Conservation (phyloP, 2,888 invertebrate genomes). For the Amphimallon solstitiale region DNA sequence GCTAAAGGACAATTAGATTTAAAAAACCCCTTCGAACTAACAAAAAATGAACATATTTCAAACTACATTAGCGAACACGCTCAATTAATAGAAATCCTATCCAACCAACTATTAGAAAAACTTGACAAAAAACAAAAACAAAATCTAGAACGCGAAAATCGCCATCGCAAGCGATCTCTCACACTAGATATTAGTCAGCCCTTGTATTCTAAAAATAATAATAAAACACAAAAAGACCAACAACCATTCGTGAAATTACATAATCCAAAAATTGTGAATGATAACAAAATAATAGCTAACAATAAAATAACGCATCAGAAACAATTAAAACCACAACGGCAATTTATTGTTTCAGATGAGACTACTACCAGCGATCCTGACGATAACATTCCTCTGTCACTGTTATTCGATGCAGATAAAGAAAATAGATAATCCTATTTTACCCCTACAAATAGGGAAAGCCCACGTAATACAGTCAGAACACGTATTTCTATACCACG, state of each 20-base stretch:
- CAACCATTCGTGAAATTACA: background rate
- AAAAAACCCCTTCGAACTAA: constrained; percentile 36
- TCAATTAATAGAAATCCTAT: constrained; percentile 8
- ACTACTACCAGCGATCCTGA: background rate
- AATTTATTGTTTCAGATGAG: constrained; percentile 2
- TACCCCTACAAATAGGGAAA: constrained; percentile 12
- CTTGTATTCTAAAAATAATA: background rate
- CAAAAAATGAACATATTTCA: constrained; percentile 10
- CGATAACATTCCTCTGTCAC: constrained; percentile 10
- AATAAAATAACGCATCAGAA: constrained; percentile 2
- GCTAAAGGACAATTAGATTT: constrained; percentile 38
- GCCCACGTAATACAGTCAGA: background rate
- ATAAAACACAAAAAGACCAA: background rate
- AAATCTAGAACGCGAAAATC: constrained; percentile 9
- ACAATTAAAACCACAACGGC: background rate
- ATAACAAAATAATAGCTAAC: constrained; percentile 9
- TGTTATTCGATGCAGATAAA: background rate
- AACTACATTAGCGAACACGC: constrained; percentile 27
- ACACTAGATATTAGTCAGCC: background rate
- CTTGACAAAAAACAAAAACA: constrained; percentile 17
- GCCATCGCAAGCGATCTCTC: background rate
- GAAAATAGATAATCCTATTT: background rate
- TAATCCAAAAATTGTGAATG: background rate
- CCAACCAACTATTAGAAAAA: constrained; percentile 7
- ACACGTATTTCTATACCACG: background rate